Evolutionary conservation across 2,113 vertebrate genomes (phyloP).

Genomic region (Hassar affinis): DNA sequence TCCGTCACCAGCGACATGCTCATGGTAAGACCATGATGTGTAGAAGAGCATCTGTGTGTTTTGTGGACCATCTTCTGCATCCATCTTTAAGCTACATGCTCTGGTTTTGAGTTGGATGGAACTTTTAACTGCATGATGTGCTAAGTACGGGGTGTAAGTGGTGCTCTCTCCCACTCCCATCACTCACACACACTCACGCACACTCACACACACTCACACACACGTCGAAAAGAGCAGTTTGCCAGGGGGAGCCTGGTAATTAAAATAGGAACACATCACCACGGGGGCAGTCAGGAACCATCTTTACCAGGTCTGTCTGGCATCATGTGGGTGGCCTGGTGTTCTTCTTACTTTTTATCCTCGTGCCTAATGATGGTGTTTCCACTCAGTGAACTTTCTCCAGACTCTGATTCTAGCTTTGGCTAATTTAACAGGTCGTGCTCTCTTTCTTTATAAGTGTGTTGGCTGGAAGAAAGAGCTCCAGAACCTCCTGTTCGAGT

Average conservation of each 20-base stretch:
- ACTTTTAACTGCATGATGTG: slow-evolving; percentile 32
- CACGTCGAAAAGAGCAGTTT: slow-evolving; percentile 49
- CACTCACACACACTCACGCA: slow-evolving; percentile 62
- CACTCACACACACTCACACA: neutral
- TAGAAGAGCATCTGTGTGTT: neutral
- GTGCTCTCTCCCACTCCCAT: slow-evolving; percentile 69
- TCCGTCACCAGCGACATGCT: slow-evolving; percentile 97
- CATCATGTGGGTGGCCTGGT: slow-evolving; percentile 67
- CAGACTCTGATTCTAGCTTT: slow-evolving; percentile 26
- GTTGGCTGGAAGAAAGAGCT: neutral
- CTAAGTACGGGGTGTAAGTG: slow-evolving; percentile 28
- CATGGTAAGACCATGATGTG: slow-evolving; percentile 78
- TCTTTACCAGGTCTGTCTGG: slow-evolving; percentile 58
- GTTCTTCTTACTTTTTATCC: slow-evolving; percentile 48
- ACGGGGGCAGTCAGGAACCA: slow-evolving; percentile 55
- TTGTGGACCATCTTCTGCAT: slow-evolving; percentile 57
- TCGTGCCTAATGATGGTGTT: slow-evolving; percentile 67
- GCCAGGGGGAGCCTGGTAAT: slow-evolving; percentile 62
- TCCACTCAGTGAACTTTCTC: slow-evolving; percentile 52
- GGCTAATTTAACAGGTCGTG: slow-evolving; percentile 3
- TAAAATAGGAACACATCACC: slow-evolving; percentile 62
- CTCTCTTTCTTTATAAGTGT: neutral
- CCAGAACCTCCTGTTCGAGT: neutral
- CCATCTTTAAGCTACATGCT: slow-evolving; percentile 53
- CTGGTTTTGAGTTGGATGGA: slow-evolving; percentile 8